Base-by-base conservation (phyloP, 2,113 vertebrate species). In the Labrus mixtus region DNA sequence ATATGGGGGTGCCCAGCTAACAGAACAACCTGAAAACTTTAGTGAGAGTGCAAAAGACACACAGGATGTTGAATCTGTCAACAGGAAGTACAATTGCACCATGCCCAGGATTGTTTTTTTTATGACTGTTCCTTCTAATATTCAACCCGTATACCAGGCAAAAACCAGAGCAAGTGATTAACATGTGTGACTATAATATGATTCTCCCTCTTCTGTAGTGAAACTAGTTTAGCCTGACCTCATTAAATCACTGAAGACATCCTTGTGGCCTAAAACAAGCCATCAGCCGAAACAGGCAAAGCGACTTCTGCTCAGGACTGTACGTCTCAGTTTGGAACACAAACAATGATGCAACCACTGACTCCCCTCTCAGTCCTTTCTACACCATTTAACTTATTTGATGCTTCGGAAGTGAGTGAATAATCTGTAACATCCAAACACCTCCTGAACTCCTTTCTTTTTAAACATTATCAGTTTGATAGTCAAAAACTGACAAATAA, bases 161-260 rank as follows among this genome's bases (percentile, higher is more conserved):
- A 56, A 83, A 88, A 76, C 15, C 58, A 64, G 75, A 83, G 57
- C 76, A 70, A 83, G 83, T 50, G 57, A 81, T 87, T 66, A 74
- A 75, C 78, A 46, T 43, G 22, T 22, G 13, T 74, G 79, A 82
- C 68, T 84, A 79, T 78, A 68, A 79, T 76, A 69, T 72, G 48
- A 82, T 50, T 68, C 73, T 76, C 78, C 65, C 80, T 51, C 72
- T 78, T 69, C 78, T 87, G 66, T 62, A 80, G 81, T 87, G 73
- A 65, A 87, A 84, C 88, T 82, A 89, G 88, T 91, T 90, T 84
- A 76, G 80, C 77, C 82, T 89, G 91, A 89, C 92, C 91, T 87
- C 77, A 87, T 90, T 89, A 88, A 83, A 87, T 85, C 84, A 85
- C 81, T 72, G 69, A 86, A 83, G 68, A 89, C 76, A 64, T 87